Percentiles rank a stretch among this genome's conserved stretches.
Conservation (phyloP, 2,113 vertebrate species). For the Camelus dromedarius region DNA sequence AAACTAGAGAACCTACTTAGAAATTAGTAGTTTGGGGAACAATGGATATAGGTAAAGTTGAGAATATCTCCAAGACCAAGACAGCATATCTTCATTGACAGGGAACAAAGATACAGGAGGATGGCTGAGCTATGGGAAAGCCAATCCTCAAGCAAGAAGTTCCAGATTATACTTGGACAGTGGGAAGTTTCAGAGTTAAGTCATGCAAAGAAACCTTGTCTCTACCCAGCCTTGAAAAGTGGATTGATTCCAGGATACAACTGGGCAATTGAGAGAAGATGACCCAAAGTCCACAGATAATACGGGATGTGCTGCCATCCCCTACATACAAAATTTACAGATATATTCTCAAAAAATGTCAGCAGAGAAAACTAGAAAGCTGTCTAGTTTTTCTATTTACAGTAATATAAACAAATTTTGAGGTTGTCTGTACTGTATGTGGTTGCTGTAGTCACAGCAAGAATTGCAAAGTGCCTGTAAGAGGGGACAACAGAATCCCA, state of each 20-base stretch:
- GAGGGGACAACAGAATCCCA: not conserved
- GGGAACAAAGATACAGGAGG: not conserved
- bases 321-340: conserved; percentile 30
- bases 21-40: not conserved
- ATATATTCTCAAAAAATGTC: conserved; percentile 60
- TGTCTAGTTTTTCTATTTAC: conserved; percentile 71
- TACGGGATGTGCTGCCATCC: conserved; percentile 12
- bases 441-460: conserved; percentile 69
- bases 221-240: not conserved
- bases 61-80: not conserved
- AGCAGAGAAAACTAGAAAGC: conserved; percentile 55
- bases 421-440: conserved; percentile 77
- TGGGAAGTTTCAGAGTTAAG: not conserved
- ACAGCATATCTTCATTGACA: not conserved
- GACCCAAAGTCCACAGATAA: not conserved
- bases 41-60: not conserved
- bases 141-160: not conserved
- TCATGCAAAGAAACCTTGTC: not conserved
- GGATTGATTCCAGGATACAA: not conserved
- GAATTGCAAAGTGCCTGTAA: conserved; percentile 52
- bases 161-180: not conserved
- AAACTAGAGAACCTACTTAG: not conserved
- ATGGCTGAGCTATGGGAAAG: not conserved
- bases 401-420: conserved; percentile 68
- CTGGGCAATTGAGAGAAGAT: conserved; percentile 30